phyloP scores from a whole-genome alignment of 2,888 invertebrate genomes.

The Netelia fuscicornis region DNA sequence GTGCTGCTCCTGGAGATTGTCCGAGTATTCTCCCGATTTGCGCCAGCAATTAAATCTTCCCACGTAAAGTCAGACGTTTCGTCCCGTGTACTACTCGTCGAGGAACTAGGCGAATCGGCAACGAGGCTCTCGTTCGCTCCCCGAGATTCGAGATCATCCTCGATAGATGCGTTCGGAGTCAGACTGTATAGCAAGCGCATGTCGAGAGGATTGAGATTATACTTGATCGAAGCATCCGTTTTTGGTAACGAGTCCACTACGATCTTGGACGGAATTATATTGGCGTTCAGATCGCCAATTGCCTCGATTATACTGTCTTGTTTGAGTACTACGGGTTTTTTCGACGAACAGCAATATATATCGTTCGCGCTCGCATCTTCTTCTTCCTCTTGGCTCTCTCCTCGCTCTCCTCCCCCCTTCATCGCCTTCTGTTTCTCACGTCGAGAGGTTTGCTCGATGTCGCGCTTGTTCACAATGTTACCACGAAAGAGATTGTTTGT shows the following conservation, averaged over 20 bases:
- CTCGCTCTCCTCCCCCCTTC: neutral
- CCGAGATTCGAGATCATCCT: conserved; percentile 44
- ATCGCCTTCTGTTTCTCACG: neutral
- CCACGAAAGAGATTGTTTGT: too few species aligned
- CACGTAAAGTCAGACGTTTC: conserved; percentile 63
- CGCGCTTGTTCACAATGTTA: too few species aligned
- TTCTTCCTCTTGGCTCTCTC: neutral
- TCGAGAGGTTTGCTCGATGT: neutral
- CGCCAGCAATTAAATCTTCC: conserved; percentile 59
- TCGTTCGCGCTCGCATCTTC: neutral
- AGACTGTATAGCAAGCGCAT: conserved; percentile 81
- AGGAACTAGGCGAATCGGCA: conserved; percentile 23
- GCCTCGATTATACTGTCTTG: conserved; percentile 77
- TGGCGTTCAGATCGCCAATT: conserved; percentile 74
- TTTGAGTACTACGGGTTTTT: conserved; percentile 43
- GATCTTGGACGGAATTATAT: conserved; percentile 74
- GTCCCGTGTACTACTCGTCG: conserved; percentile 39
- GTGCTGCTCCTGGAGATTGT: neutral
- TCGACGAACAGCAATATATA: conserved; percentile 14
- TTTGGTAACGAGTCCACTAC: conserved; percentile 69
- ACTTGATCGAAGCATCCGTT: conserved; percentile 76
- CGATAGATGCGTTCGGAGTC: conserved; percentile 73
- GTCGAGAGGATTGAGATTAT: conserved; percentile 76
- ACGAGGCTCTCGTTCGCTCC: conserved; percentile 12
- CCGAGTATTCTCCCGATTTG: conserved; percentile 14